These are phyloP conservation scores for Leptinotarsa tumamoca DNA, from an alignment of 2,888 invertebrate genomes.

Conservation along the genomic window DNA sequence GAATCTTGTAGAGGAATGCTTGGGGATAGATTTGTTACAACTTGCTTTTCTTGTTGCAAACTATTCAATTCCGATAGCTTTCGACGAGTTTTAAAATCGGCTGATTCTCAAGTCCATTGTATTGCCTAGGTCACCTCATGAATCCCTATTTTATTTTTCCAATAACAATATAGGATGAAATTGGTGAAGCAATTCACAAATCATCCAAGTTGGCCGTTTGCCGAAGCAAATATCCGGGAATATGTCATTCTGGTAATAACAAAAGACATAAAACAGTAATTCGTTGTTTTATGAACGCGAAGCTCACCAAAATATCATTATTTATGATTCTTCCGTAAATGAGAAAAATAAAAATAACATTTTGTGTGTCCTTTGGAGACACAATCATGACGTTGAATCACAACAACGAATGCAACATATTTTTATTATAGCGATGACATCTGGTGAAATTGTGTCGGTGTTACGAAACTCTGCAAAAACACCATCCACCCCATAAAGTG, in stretches of 20 bases:
- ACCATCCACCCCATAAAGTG: no score
- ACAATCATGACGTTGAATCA: not conserved
- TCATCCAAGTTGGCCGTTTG: slow-evolving; percentile 4
- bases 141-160: not conserved
- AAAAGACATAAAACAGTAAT: slow-evolving; percentile 22
- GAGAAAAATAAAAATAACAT: slow-evolving; percentile 3
- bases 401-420: slow-evolving; percentile 4
- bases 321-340: slow-evolving; percentile 19
- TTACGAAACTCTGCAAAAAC: not conserved
- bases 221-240: slow-evolving; percentile 20
- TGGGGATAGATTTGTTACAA: no score
- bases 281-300: slow-evolving; percentile 11
- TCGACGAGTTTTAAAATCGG: no score
- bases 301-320: slow-evolving; percentile 20
- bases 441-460: not conserved
- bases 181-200: not conserved
- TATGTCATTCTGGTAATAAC: slow-evolving; percentile 23
- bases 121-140: not conserved
- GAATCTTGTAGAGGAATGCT: no score
- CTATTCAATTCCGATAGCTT: no score
- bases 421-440: not conserved
- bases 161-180: not conserved
- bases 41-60: no score
- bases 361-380: not conserved
- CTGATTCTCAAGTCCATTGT: no score